Conservation (phyloP, 2,113 vertebrate species). For the Procavia capensis region DNA sequence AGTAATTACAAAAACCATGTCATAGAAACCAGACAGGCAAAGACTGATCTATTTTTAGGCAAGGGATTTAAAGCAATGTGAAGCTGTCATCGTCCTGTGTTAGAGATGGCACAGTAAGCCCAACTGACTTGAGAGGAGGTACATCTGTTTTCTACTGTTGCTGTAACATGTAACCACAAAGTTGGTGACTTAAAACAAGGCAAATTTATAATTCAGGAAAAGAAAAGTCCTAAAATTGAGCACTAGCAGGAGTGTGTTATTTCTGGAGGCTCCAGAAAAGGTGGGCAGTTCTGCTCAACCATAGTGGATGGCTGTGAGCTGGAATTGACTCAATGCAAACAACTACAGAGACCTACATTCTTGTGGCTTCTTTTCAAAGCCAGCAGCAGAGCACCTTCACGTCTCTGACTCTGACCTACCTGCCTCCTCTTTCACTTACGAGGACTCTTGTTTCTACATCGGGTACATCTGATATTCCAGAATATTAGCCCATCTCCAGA, state of each 20-base stretch:
- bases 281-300: neutral
- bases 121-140: neutral
- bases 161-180: neutral
- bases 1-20: neutral
- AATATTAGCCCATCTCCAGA: neutral
- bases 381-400: neutral
- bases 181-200: neutral
- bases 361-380: neutral
- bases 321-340: neutral
- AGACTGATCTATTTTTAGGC: neutral
- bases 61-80: neutral
- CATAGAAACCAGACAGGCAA: neutral
- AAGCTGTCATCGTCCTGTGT: neutral
- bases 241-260: neutral
- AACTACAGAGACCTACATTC: neutral
- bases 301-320: neutral
- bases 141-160: neutral
- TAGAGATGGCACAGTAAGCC: neutral
- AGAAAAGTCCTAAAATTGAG: neutral
- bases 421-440: neutral
- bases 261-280: neutral
- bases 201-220: neutral
- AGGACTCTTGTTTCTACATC: neutral
- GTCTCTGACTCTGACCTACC: neutral
- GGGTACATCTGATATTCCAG: neutral